These are phyloP conservation scores for Cherax destructor DNA, from an alignment of 1,140 invertebrate genomes.

Conservation along the genomic window DNA sequence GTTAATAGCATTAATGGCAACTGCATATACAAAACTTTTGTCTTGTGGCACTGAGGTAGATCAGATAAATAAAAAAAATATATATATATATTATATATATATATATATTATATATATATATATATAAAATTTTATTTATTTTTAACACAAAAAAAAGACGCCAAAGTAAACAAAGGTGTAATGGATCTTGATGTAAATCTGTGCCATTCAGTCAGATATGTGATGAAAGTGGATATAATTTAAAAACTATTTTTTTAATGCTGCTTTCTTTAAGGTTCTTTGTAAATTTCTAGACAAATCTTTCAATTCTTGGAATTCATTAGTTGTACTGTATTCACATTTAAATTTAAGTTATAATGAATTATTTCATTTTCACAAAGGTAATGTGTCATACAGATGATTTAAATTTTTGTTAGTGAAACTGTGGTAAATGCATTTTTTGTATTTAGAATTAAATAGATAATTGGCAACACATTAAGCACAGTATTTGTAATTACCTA, in stretches of 20 bases:
- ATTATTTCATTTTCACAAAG: too few species aligned
- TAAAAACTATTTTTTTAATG: neutral
- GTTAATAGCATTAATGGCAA: neutral
- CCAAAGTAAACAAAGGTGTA: neutral
- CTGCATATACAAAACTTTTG: neutral
- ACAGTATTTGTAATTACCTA: neutral
- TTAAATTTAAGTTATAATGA: too few species aligned
- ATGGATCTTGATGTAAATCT: constrained; percentile 2
- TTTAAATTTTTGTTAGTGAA: neutral
- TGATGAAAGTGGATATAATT: neutral
- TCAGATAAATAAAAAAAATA: too few species aligned
- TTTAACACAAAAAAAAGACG: neutral
- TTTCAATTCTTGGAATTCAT: too few species aligned
- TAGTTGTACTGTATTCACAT: neutral
- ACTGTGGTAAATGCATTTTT: neutral
- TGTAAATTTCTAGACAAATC: neutral
- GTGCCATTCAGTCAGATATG: neutral
- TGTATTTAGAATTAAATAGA: neutral
- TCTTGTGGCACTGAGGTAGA: neutral
- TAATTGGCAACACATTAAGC: neutral
- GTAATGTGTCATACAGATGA: neutral
- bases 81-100: too few species aligned
- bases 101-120: too few species aligned
- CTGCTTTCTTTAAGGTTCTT: too few species aligned
- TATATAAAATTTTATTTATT: too few species aligned